Base-by-base conservation (phyloP, 1,140 invertebrate genomes). In the Homalodisca vitripennis region DNA sequence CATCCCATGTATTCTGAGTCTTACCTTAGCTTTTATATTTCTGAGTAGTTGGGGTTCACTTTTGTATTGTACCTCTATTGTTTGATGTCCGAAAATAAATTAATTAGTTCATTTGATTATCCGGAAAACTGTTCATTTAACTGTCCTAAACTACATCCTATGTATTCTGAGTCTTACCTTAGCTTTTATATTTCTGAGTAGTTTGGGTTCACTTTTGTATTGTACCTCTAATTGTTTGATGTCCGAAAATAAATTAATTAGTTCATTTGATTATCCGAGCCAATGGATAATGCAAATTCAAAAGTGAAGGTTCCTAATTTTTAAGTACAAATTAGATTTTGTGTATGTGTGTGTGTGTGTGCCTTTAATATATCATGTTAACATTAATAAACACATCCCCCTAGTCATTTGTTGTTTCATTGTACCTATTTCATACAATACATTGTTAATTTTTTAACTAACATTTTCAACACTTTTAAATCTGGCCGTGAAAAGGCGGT, bases 311-410 rank as follows among this genome's bases (percentile, higher is more conserved):
- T 73, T 71, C 72, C 70, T 71, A 73, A 71, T 69, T 73, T n/a
- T 73, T 73, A 73, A 73, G 72, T 73, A 73, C 68, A 73, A 71
- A 73, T 70, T 73, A 67, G 60, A 73, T 73, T 73, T 71, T 69
- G 72, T 70, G 69, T 73, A 69, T 71, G 72, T 71, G 72, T 73
- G n/a, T n/a, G n/a, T n/a, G 72, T 70, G 71, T 73, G 72, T 73
- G 72, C 72, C 72, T 73, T 73, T 73, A 70, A 73, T 73, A 72
- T 70, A 73, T 70, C 72, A 70, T 73, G 67, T 68, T 73, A 68
- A 68, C 53, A 73, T 66, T 73, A 73, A 73, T 73, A 73, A 73
- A 70, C 26, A 66, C 69, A 67, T 68, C 63, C 66, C 20, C 64
- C 32, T 1, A 77, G 73, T 62, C 78, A 65, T 51, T 20, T 6